Evolutionary conservation across 2,888 invertebrate genomes (phyloP), one percentile per base, ranked within the genome.

Genomic region (Nezara viridula): DNA sequence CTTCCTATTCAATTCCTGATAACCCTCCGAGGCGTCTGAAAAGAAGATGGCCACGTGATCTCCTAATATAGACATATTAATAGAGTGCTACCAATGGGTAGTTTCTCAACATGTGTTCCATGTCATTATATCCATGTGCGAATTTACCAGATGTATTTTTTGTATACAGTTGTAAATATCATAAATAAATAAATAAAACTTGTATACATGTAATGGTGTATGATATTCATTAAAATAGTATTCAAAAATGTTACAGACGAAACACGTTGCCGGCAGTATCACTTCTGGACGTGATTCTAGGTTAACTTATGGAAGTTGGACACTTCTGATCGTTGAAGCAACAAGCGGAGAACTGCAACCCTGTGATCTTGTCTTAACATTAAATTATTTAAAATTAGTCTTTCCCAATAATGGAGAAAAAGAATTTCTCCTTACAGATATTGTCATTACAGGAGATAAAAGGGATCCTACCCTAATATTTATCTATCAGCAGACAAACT

Each of bases 391-490:
- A 24, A 85, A 50, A 40, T 32, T 88, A 16, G 40, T 88, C 24
- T 50, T 24, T 24, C 37, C 37, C 0, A 81, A 37, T 19, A 37
- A 50, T 37, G 49, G 37, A 40, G 37, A 85, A 88, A 85, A 81
- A n/a, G 27, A 37, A 44, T 89, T 86, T 40, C 85, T 44, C 50
- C 92, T 95, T 44, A 93, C 93, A 55, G 95, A 95, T 91, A 92
- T 95, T 27, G 93, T 93, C 19, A 94, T 93, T 89, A 92, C 93
- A 0, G 93, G 93, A 88, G 93, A 93, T 90, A 92, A 92, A 12
- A 92, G 92, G n/a, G 94, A 95, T 91, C 94, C 94, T 0, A 94
- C 94, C 0, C 92, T 94, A 90, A 91, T 95, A 24, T 89, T 86
- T n/a, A 89, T 91, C n/a, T 89, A 89, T 73, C 86, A 88, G 49